A percentile compares a stretch with the other conserved stretches of the same genome.
Conservation (phyloP, 2,797 vertebrate genomes). For the Telmatherina bonti region DNA sequence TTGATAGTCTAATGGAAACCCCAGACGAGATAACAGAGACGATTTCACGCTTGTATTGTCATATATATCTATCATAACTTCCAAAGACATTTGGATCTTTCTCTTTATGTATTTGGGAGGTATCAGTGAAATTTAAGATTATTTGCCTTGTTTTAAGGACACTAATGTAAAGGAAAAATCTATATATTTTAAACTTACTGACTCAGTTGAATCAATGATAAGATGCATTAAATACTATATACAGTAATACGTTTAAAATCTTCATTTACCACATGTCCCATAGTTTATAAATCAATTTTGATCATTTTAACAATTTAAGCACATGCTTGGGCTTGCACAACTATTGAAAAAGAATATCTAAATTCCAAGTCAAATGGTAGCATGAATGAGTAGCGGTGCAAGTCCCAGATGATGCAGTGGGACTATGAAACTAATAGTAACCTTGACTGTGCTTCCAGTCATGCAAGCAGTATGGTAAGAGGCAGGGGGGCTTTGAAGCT, state of each 20-base stretch:
- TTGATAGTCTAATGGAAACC: not conserved
- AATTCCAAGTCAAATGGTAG: conserved; percentile 16
- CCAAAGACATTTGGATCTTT: not conserved
- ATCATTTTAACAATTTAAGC: conserved; percentile 8
- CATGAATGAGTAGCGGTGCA: not conserved
- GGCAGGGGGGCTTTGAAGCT: conserved; percentile 85
- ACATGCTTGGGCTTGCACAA: not conserved
- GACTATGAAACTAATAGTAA: conserved; percentile 45
- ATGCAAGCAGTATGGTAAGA: conserved; percentile 83
- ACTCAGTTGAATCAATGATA: too few relatives aligned
- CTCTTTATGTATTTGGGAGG: too few relatives aligned
- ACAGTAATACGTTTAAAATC: not conserved
- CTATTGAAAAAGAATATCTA: not conserved
- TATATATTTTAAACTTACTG: too few relatives aligned
- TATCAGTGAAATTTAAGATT: too few relatives aligned
- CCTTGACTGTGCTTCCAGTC: conserved; percentile 58
- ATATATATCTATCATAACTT: not conserved
- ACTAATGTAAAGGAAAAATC: too few relatives aligned
- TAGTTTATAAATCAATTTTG: not conserved
- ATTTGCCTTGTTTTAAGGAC: too few relatives aligned
- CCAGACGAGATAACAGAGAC: not conserved
- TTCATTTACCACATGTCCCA: not conserved
- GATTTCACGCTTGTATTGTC: not conserved
- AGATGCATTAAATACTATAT: not conserved
- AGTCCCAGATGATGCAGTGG: conserved; percentile 19